These are phyloP conservation scores for Pseudomyrmex flavicornis DNA, from an alignment of 1,140 invertebrate genomes.

Conservation along the genomic window DNA sequence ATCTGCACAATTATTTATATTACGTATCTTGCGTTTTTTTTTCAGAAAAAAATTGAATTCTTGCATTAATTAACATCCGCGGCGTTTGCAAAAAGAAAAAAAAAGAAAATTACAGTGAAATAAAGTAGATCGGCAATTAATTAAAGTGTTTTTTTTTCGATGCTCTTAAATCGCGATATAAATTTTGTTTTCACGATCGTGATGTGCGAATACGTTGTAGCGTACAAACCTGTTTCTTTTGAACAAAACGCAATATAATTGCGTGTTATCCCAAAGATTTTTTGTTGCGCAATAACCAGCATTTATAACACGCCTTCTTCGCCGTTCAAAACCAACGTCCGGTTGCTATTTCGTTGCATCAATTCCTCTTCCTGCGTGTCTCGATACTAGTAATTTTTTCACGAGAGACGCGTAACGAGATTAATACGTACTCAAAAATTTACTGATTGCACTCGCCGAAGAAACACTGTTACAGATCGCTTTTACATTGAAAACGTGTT, in stretches of 20 bases:
- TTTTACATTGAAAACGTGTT: background rate
- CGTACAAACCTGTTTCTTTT: background rate
- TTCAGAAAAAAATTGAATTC: too few relatives aligned
- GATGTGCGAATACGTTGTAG: background rate
- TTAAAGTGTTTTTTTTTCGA: too few relatives aligned
- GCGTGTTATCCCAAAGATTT: background rate
- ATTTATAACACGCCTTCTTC: background rate
- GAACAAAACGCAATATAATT: background rate
- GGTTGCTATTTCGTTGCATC: background rate
- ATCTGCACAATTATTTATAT: too few relatives aligned
- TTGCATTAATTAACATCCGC: too few relatives aligned
- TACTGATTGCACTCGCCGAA: too few relatives aligned
- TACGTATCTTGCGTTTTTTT: too few relatives aligned
- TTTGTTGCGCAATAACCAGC: background rate
- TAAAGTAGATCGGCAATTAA: too few relatives aligned
- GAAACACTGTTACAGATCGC: background rate
- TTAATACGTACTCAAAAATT: too few relatives aligned
- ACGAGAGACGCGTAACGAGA: background rate
- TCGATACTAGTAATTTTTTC: constrained; percentile 21
- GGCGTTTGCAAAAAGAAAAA: too few relatives aligned
- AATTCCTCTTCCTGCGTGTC: background rate
- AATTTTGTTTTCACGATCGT: too few relatives aligned
- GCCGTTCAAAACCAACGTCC: constrained; percentile 21
- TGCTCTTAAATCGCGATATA: too few relatives aligned
- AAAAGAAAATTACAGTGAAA: too few relatives aligned